phyloP scores from a whole-genome alignment of 2,113 vertebrate species.

The Mesitornis unicolor region DNA sequence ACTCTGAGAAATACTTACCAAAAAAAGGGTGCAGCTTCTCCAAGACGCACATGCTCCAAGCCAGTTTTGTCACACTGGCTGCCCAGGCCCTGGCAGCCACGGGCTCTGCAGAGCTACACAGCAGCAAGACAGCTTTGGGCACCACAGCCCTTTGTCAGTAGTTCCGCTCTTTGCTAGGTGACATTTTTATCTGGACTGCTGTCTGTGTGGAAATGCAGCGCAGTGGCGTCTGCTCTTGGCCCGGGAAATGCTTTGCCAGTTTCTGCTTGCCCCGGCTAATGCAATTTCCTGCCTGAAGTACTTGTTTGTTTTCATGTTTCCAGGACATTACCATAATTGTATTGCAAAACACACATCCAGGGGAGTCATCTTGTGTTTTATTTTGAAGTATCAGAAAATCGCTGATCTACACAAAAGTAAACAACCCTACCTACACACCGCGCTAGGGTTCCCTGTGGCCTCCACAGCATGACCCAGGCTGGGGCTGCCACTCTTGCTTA shows the following conservation, averaged over 20 bases:
- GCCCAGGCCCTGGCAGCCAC: background rate
- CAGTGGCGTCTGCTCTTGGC: background rate
- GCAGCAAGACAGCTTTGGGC: background rate
- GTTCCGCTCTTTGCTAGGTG: background rate
- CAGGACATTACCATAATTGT: background rate
- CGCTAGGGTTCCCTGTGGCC: fast-evolving
- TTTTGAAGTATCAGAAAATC: background rate
- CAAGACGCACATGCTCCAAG: background rate
- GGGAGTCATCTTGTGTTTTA: background rate
- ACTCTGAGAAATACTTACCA: background rate
- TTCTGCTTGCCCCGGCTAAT: background rate
- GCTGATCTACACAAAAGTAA: background rate
- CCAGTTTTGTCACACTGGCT: background rate
- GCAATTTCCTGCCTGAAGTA: background rate
- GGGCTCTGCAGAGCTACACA: background rate
- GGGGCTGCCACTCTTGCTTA: background rate
- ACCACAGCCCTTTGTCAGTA: too few species aligned
- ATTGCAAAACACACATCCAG: background rate
- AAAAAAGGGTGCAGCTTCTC: background rate
- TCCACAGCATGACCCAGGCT: fast-evolving
- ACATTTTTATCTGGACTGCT: background rate
- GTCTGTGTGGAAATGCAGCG: background rate
- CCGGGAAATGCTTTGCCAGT: background rate
- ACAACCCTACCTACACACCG: fast-evolving
- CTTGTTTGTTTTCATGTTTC: background rate